Conservation (phyloP, 2,797 vertebrate genomes). For the Gallinago solitaria region DNA sequence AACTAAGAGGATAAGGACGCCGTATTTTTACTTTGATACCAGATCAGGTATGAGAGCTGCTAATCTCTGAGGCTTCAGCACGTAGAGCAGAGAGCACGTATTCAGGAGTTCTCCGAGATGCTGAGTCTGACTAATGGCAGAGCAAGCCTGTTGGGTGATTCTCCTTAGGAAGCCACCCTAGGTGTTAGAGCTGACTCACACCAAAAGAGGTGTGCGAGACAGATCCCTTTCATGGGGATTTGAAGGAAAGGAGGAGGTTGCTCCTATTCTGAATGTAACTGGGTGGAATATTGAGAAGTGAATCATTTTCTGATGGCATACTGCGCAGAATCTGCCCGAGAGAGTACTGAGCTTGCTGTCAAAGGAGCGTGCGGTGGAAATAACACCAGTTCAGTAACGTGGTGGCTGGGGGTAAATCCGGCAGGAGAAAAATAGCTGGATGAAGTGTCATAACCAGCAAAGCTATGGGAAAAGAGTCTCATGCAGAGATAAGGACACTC, state of each 20-base stretch:
- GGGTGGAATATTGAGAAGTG: not conserved
- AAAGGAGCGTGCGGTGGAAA: not conserved
- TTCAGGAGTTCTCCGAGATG: not conserved
- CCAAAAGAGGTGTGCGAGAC: not conserved
- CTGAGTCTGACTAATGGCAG: not conserved
- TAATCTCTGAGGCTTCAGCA: not conserved
- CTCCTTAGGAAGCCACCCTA: not conserved
- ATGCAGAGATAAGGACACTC: not conserved
- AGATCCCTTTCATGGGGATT: not conserved
- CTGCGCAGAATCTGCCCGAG: not conserved
- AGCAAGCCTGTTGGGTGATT: not conserved
- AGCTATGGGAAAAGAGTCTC: not conserved
- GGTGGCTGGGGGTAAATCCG: not conserved
- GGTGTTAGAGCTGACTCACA: conserved; percentile 26
- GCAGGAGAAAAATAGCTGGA: not conserved
- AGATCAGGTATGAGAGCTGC: conserved; percentile 78
- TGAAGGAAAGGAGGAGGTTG: not conserved
- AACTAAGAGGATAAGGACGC: conserved; percentile 39
- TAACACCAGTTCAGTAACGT: not conserved
- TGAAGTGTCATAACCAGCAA: not conserved
- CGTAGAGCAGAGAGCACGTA: not conserved
- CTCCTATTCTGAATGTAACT: not conserved
- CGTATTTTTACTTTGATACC: conserved; percentile 86
- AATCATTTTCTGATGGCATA: not conserved
- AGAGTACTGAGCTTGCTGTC: not conserved